Evolutionary conservation across 2,797 vertebrate genomes (phyloP).

Genomic region (Pogonophryne albipinna): DNA sequence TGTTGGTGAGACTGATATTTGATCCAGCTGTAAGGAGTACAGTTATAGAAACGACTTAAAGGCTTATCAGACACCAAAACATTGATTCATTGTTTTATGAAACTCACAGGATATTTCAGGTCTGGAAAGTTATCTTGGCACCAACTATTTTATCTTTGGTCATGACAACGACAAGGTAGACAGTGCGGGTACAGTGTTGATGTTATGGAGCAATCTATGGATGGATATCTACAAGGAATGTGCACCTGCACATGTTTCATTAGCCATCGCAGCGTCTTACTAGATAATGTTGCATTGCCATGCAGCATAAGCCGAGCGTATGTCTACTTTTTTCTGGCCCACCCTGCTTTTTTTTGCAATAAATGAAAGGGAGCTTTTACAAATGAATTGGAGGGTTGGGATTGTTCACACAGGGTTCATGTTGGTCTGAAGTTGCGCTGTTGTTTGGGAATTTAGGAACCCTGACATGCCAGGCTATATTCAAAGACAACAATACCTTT

Average conservation of each 20-base stretch:
- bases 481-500: conserved; percentile 21
- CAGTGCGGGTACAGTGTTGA: not conserved
- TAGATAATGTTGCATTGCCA: not conserved
- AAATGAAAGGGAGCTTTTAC: not conserved
- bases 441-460: conserved; percentile 38
- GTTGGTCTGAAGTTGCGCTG: conserved; percentile 5
- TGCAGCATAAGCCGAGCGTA: not conserved
- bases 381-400: conserved; percentile 2
- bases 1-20: not conserved
- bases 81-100: not conserved
- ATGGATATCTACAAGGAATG: not conserved
- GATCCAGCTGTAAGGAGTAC: not conserved
- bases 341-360: conserved; percentile 6
- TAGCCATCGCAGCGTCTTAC: not conserved
- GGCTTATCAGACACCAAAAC: conserved; percentile 1
- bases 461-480: conserved; percentile 20
- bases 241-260: not conserved
- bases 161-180: not conserved
- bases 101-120: not conserved
- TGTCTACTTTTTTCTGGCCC: not conserved
- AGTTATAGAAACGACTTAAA: not conserved
- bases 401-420: conserved; percentile 7
- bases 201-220: not conserved
- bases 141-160: not conserved
- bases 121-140: not conserved